Base-by-base conservation (phyloP, 37 sponge, comb jelly and placozoan species). In the Petrosia ficiformis region DNA sequence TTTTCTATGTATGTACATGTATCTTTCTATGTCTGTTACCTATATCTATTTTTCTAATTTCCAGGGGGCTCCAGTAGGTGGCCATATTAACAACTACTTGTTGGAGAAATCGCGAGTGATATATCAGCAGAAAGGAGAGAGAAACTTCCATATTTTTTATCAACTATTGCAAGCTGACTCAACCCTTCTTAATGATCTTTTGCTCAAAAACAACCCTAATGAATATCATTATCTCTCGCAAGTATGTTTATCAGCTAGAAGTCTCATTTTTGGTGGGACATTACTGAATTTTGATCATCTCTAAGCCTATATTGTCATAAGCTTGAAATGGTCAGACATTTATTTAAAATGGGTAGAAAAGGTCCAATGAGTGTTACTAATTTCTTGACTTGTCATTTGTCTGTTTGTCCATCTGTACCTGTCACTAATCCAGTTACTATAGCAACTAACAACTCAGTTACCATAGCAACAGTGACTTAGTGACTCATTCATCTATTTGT, bases 131-230 rank as follows among this genome's bases (percentile, higher is more conserved):
- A 1, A 68, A 39, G 92, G 92, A 39, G 92, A 91, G 67, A 63
- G 92, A 16, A 91, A 91, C 74, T 91, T 91, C 38, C 92, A 91
- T 88, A 82, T 91, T 54, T 91, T 91, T 75, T 91, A 91, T 63
- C 87, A 91, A 61, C 41, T 91, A 28, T 76, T 92, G 4, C 72
- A 66, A 30, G 74, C 89, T 70, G 82, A 84, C 65, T 2, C 43
- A 29, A 29, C 44, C n/a, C 74, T 87, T 5, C 68, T 92, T 36
- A 35, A 54, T 5, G n/a, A 36, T 44, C 77, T 92, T 36, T 63
- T 71, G 68, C 85, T 92, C 24, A 32, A 71, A 19, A 11, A 59
- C 29, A 43, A 81, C 21, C 75, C 87, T 2, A 38, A 31, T 4
- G 54, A 72, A 28, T 91, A 91, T 44, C 76, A 74, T 73, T 86